Evolutionary conservation across 2,797 vertebrate genomes (phyloP).

Genomic region (Siniperca obscura): DNA sequence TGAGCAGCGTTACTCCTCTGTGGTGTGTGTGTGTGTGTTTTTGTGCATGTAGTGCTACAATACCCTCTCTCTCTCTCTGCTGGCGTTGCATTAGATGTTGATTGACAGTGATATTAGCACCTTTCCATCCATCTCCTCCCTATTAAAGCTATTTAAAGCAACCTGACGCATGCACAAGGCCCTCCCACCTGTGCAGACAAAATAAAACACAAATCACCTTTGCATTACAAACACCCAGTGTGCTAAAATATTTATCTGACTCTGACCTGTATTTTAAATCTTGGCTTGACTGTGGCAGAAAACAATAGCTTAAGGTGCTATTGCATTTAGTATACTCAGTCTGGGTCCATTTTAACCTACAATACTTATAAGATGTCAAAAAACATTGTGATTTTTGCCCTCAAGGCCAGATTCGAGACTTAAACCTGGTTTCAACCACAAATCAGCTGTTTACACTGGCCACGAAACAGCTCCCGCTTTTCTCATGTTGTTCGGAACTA

Average conservation of each 20-base stretch:
- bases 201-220: slow-evolving; percentile 7
- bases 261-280: not conserved
- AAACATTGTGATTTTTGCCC: not conserved
- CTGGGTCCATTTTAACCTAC: not conserved
- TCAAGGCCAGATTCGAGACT: not conserved
- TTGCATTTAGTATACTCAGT: not conserved
- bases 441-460: too few relatives aligned
- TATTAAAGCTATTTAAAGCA: slow-evolving; percentile 73
- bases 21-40: slow-evolving; percentile 1
- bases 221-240: not conserved
- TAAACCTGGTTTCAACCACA: not conserved
- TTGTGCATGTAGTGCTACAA: not conserved
- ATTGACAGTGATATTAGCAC: slow-evolving; percentile 77
- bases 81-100: slow-evolving; percentile 45
- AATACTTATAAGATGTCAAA: not conserved
- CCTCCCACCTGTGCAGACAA: not conserved
- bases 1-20: slow-evolving; percentile 19
- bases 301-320: not conserved
- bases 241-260: not conserved
- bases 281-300: not conserved
- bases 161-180: slow-evolving; percentile 35
- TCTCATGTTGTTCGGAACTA: not conserved
- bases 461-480: not conserved
- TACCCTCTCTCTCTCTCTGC: not conserved
- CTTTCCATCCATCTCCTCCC: slow-evolving; percentile 58